A percentile compares a stretch with the other conserved stretches of the same genome.
Conservation (phyloP, 2,888 invertebrate species). For the Selenia dentaria region DNA sequence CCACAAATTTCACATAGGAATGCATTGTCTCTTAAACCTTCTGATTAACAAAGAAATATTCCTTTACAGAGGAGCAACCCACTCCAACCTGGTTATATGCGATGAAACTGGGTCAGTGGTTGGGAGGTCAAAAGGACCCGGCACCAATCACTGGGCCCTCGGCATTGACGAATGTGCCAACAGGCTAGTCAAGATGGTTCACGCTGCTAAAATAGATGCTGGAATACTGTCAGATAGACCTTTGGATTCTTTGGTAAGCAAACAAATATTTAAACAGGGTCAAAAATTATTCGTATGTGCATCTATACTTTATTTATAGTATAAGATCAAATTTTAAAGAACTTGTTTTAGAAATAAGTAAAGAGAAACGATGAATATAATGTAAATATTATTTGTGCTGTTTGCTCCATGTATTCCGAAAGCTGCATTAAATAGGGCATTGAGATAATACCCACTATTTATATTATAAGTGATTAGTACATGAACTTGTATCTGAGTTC, state of each 20-base stretch:
- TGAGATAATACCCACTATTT: constrained; percentile 1
- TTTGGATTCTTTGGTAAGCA: constrained; percentile 88
- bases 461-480: no score
- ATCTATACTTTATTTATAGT: no score
- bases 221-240: constrained; percentile 83
- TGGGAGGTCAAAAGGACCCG: constrained; percentile 87
- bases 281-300: no score
- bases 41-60: not conserved
- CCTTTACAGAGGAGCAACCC: constrained; percentile 91
- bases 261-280: no score
- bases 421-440: not conserved
- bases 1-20: no score
- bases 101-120: constrained; percentile 89
- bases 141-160: constrained; percentile 93
- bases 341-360: no score
- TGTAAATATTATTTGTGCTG: no score
- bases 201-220: constrained; percentile 86
- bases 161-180: constrained; percentile 92
- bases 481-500: no score
- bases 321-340: no score
- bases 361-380: no score
- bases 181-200: constrained; percentile 90
- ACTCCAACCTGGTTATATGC: constrained; percentile 91
- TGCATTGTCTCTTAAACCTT: no score
- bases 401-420: no score